Base-by-base conservation (phyloP, 1,140 invertebrate species). In the Drosophila pectinifera region DNA sequence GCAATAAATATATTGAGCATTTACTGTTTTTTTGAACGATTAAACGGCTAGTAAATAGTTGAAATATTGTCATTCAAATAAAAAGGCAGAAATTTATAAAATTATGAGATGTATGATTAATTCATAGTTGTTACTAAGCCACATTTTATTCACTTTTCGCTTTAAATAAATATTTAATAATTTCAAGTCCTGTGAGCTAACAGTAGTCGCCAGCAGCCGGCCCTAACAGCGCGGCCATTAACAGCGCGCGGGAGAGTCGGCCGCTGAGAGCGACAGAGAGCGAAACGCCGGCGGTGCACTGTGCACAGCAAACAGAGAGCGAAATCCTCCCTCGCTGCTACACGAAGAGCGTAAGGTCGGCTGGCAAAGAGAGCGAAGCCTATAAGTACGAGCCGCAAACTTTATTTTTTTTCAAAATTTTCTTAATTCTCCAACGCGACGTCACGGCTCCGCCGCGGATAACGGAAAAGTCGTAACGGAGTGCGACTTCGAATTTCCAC, bases 351-450 rank as follows among this genome's bases (percentile, higher is more conserved):
- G 48, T 28, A 34, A 8, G 26, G 16, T 11, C 16, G 16, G 16
- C 5, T 13, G 26, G 46, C 48, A 31, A 49, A 49, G 48, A 49
- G 48, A 49, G 48, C 48, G 48, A 49, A 49, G 48, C 48, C 48
- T 49, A 49, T 49, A 49, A 49, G 48, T 49, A 49, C 48, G 48
- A 49, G 48, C 48, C 48, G 48, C 48, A 49, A 49, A 49, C 26
- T 18, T 49, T 49, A 49, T 49, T 49, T 49, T 49, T 49, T 49
- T 49, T 49, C 48, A 49, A 49, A 49, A 34, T 51, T 51, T 34
- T 51, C 28, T 34, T 51, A 20, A 51, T 34, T 51, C 34, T 34
- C 48, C 16, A 51, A 51, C 48, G 48, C 48, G 48, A 34, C 48
- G 48, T 18, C 48, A 49, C 48, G 48, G 48, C 48, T 49, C 26